Percentiles rank a stretch among this genome's conserved stretches.
Evolutionary conservation across 2,797 vertebrate species (phyloP).

Genomic region (Hippoglossus hippoglossus): DNA sequence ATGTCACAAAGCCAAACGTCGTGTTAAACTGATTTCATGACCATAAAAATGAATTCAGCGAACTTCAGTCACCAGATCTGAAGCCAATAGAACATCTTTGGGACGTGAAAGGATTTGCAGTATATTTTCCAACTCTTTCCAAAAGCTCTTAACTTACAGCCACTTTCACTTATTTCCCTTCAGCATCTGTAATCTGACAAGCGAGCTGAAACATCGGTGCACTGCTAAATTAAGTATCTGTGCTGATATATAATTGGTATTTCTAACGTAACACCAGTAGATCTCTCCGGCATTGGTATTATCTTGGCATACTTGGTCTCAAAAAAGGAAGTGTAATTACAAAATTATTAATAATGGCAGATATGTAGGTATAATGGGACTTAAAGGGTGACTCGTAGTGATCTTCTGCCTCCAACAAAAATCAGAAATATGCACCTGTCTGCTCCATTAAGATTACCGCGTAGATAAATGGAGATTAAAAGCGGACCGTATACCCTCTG

Average conservation of each 20-base stretch:
- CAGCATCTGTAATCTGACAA: too few species aligned
- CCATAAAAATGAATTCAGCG: not conserved
- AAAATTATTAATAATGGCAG: too few species aligned
- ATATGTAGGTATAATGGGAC: not conserved
- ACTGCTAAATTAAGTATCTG: too few species aligned
- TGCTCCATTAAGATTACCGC: not conserved
- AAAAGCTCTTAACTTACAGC: too few species aligned
- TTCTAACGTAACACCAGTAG: too few species aligned
- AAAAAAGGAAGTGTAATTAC: too few species aligned
- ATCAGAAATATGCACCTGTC: conserved; percentile 11
- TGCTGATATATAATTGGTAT: too few species aligned
- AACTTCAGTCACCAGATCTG: not conserved
- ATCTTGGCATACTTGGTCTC: too few species aligned
- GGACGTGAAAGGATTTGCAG: not conserved
- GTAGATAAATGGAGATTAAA: conserved; percentile 23
- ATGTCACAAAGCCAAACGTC: not conserved
- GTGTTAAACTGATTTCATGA: not conserved
- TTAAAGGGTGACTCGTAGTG: not conserved
- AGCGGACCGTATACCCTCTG: conserved; percentile 27
- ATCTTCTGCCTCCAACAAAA: not conserved
- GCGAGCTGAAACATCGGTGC: too few species aligned
- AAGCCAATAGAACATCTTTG: not conserved
- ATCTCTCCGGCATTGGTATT: too few species aligned
- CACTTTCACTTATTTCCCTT: too few species aligned
- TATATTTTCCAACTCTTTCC: too few species aligned